Evolutionary conservation across 2,113 vertebrate species (phyloP).

Genomic region (Caloenas nicobarica): DNA sequence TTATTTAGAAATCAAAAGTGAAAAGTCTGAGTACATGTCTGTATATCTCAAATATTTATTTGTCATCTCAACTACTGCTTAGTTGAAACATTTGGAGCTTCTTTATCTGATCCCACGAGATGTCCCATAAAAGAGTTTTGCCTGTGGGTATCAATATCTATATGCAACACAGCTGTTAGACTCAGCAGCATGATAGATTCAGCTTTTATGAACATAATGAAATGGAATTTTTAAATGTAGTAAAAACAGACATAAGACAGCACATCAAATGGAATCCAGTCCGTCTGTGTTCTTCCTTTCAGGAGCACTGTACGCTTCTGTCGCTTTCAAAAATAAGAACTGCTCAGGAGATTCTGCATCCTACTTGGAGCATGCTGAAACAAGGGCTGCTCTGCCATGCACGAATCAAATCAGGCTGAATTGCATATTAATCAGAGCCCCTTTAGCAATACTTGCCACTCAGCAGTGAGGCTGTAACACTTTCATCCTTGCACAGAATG

Average conservation of each 20-base stretch:
- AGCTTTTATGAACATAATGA: constrained; percentile 66
- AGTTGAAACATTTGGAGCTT: constrained; percentile 51
- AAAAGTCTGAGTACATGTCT: constrained; percentile 22
- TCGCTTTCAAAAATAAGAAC: not conserved
- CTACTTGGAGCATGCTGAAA: not conserved
- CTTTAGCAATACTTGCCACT: not conserved
- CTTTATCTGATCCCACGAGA: constrained; percentile 53
- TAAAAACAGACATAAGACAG: constrained; percentile 46
- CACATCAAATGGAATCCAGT: constrained; percentile 52
- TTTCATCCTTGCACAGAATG: not conserved
- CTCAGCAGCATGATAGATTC: constrained; percentile 46
- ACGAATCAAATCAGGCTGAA: not conserved
- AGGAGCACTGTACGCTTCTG: not conserved
- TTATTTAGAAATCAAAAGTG: constrained; percentile 63
- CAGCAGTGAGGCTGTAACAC: not conserved
- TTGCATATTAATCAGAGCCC: constrained; percentile 26
- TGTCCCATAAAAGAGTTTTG: constrained; percentile 65
- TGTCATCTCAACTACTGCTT: constrained; percentile 35
- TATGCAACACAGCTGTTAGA: constrained; percentile 67
- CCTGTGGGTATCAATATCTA: constrained; percentile 70
- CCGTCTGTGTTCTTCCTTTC: constrained; percentile 11
- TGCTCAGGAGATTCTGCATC: not conserved
- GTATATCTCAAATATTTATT: constrained; percentile 68
- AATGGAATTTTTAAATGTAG: constrained; percentile 72
- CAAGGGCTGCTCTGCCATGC: constrained; percentile 18